A percentile compares a stretch with the other conserved stretches of the same genome.
phyloP scores from a whole-genome alignment of 2,797 vertebrate genomes.

The Ataeniobius toweri region DNA sequence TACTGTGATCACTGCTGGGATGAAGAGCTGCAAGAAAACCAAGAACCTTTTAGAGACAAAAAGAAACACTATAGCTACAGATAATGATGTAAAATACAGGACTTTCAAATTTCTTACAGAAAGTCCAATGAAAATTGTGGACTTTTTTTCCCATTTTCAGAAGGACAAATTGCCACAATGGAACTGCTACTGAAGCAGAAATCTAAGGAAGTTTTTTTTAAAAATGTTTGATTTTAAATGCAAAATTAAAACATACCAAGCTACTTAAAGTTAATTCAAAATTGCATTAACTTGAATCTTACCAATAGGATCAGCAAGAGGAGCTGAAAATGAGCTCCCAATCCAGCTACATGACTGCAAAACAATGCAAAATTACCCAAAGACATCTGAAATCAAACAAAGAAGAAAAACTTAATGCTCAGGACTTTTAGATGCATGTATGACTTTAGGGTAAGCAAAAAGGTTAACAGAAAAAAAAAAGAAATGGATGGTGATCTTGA shows the following conservation, averaged over 20 bases:
- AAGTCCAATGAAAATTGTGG: conserved; percentile 72
- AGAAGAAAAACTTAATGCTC: not conserved
- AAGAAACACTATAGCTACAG: not conserved
- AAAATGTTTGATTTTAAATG: not conserved
- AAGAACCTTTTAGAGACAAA: not conserved
- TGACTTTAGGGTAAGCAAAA: not conserved
- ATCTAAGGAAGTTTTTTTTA: conserved; percentile 49
- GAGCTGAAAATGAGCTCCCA: conserved; percentile 76
- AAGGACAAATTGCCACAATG: conserved; percentile 78
- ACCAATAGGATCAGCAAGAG: conserved; percentile 81
- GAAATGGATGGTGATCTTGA: not conserved
- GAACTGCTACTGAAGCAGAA: conserved; percentile 75
- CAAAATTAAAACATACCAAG: not conserved
- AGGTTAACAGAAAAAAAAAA: not conserved
- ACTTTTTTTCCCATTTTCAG: conserved; percentile 81
- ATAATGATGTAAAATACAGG: not conserved
- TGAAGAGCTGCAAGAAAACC: conserved; percentile 72
- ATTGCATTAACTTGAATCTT: conserved; percentile 19
- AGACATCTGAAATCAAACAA: conserved; percentile 68
- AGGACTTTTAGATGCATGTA: not conserved
- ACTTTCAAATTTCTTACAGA: conserved; percentile 64
- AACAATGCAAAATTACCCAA: conserved; percentile 83
- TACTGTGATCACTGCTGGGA: conserved; percentile 72
- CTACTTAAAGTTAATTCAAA: not conserved
- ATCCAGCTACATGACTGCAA: conserved; percentile 76